Evolutionary conservation across 2,888 invertebrate genomes (phyloP).

Genomic region (Stramonita haemastoma): DNA sequence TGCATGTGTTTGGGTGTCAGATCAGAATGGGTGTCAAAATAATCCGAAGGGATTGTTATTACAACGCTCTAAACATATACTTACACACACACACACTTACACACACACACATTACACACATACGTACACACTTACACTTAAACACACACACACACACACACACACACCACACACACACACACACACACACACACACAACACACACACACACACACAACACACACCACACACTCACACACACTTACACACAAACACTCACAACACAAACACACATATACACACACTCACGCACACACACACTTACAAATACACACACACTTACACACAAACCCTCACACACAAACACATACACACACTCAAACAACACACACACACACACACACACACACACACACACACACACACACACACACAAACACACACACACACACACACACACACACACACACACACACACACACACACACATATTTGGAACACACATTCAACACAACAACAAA

Average conservation of each 20-base stretch:
- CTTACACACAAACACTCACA: background rate
- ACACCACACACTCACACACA: slow-evolving; percentile 14
- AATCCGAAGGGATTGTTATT: too few relatives aligned
- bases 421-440: slow-evolving; percentile 18
- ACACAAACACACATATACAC: background rate
- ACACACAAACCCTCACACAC: background rate
- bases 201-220: slow-evolving; percentile 16
- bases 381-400: slow-evolving; percentile 14
- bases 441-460: slow-evolving; percentile 21
- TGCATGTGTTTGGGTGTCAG: too few relatives aligned
- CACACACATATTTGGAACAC: background rate
- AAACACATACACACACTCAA: background rate
- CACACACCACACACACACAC: background rate
- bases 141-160: background rate
- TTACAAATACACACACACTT: background rate
- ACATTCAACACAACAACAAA: background rate
- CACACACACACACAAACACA: slow-evolving; percentile 3
- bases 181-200: slow-evolving; percentile 20
- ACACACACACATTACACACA: slow-evolving; percentile 1
- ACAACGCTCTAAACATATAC: background rate
- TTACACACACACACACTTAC: background rate
- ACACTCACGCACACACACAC: background rate
- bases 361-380: background rate
- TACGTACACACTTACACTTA: background rate
- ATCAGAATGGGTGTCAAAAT: too few relatives aligned